phyloP scores from a whole-genome alignment of 2,888 invertebrate genomes.

The Pollenia angustigena region DNA sequence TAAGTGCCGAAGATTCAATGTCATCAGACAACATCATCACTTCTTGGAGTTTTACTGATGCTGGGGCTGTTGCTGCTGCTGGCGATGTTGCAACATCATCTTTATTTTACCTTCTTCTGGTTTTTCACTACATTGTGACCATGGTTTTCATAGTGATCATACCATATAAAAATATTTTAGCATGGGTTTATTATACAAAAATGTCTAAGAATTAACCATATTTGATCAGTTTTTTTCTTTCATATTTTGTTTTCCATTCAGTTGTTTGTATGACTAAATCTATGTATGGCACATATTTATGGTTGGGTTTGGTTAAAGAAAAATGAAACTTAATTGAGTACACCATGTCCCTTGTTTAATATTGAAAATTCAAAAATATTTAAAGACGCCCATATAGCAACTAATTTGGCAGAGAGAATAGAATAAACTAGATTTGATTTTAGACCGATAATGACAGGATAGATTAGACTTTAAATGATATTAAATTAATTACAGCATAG shows the following conservation, averaged over 20 bases:
- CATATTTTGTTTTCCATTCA: conserved; percentile 34
- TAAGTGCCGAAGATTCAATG: conserved; percentile 71
- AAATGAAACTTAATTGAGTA: conserved; percentile 47
- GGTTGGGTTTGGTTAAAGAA: conserved; percentile 8
- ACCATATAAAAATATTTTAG: conserved; percentile 68
- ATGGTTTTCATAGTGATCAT: conserved; percentile 69
- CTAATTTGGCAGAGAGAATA: too few species aligned
- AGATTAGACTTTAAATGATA: too few species aligned
- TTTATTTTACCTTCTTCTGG: conserved; percentile 34
- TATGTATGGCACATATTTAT: conserved; percentile 34
- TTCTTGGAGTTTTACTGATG: conserved; percentile 36
- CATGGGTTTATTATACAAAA: conserved; percentile 72
- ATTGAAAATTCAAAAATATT: too few species aligned
- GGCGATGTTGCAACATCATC: conserved; percentile 25
- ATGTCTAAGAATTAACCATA: conserved; percentile 71
- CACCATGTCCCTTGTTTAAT: conserved; percentile 8
- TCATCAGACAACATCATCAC: conserved; percentile 70
- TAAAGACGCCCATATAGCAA: too few species aligned
- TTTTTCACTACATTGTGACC: conserved; percentile 59
- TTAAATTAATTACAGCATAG: too few species aligned
- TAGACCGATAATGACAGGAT: too few species aligned
- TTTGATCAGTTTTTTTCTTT: conserved; percentile 49
- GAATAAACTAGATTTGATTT: too few species aligned
- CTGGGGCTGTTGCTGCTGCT: background rate
- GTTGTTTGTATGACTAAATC: conserved; percentile 8